Base-by-base conservation (phyloP, 2,797 vertebrate species). In the Lithobates sylvaticus region DNA sequence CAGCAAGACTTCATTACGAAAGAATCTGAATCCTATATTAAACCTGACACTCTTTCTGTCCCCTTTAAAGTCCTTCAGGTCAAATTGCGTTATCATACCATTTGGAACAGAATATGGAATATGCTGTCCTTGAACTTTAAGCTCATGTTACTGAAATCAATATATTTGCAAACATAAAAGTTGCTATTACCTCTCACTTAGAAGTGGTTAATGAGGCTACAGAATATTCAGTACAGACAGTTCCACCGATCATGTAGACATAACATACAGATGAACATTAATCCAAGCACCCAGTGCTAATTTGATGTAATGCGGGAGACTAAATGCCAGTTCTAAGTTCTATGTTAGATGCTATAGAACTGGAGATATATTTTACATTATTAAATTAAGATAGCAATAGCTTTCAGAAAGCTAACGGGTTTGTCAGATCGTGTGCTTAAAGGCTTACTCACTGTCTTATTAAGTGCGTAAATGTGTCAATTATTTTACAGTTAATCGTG, bases 21-120 rank as follows among this genome's bases (percentile, higher is more conserved):
- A 88, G 86, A 89, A 90, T 91, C 76, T 50, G 84, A 90, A 79
- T 75, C 87, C 86, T 90, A 90, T 91, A 86, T 65, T 84, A 90
- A 91, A 89, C 80, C 75, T 88, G 79, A 77, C 87, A 72, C 87
- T 86, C 87, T 89, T 65, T 78, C 75, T 84, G 68, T 77, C 75
- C 54, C 84, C 85, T 86, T 89, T 90, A 88, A 90, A 76, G 42
- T 89, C 88, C 88, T 69, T 64, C 80, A 88, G 82, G 0, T 44
- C 32, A 73, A 86, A 88, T 84, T 87, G 36, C 26, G 82, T 91
- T 91, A 91, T 90, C 90, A 88, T 88, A 86, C 61, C 67, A 44
- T 29, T 89, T 85, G 15, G 76, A 65, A 4, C 83, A 47, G 86
- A 88, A 58, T 71, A 65, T 87, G 34, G 72, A 54, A 81, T 81